Base-by-base conservation (phyloP, 2,113 vertebrate species). In the Puffinus mauretanicus region DNA sequence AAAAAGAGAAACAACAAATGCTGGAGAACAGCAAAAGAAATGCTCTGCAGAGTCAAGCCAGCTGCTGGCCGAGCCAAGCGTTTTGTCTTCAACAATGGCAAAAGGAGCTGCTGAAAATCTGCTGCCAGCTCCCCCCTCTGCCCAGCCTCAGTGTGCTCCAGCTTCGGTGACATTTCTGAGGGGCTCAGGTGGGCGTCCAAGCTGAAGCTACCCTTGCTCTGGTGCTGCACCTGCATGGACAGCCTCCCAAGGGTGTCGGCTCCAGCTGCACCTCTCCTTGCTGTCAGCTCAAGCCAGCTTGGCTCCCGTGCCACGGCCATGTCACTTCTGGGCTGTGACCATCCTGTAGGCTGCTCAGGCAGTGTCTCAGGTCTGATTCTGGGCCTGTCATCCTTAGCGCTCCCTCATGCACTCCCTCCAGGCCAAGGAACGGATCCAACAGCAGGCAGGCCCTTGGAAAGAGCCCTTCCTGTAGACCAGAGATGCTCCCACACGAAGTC, bases 241-340 rank as follows among this genome's bases (percentile, higher is more conserved):
- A 67, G 9, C 11, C 14, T 92, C 19, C 44, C 14, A 19, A 27
- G 32, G 24, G 13, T 40, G 62, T 19, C 1, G 2, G 38, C 60
- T 86, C 27, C 40, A 62, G n/a, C 36, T 57, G 40, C 11, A 29
- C 47, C 8, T 82, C 47, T 79, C 2, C 1, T 13, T 32, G 16
- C 65, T 86, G 42, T 67, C 71, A 78, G 60, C 27, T 73, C 13
- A 73, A 69, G 34, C 29, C 54, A 52, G 29, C 30, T 42, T 90
- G 27, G 17, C 16, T 86, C 36, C 27, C 0, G 0, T 52, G 24
- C 64, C 4, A 5, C 32, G 19, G 47, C 17, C 0, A 1, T n/a
- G 34, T 22, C 49, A 36, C 7, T 82, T 52, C 49, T 15, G 14
- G 58, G 47, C 55, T 67, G 44, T 40, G 19, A n/a, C 52, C 21